Evolutionary conservation across 2,888 invertebrate species (phyloP).

Genomic region (Hirudinaria manillensis): DNA sequence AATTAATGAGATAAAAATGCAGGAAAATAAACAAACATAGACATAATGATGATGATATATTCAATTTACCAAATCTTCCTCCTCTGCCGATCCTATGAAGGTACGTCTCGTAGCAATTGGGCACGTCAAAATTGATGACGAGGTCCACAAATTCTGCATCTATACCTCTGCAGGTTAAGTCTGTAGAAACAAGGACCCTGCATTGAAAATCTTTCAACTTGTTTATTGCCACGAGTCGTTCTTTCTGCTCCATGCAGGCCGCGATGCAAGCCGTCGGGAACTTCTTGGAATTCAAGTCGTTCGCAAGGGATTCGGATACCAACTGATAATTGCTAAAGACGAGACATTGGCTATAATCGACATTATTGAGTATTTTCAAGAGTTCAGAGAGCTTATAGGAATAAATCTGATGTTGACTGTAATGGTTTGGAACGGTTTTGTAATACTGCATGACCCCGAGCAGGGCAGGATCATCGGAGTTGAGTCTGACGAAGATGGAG

Average conservation of each 20-base stretch:
- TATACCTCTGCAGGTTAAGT: constrained; percentile 77
- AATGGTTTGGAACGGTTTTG: constrained; percentile 53
- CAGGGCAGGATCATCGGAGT: constrained; percentile 62
- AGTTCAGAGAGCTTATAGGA: constrained; percentile 51
- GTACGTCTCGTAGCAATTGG: constrained; percentile 65
- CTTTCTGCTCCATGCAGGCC: constrained; percentile 72
- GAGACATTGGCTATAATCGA: constrained; percentile 80
- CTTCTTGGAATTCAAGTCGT: constrained; percentile 66
- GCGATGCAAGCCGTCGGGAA: constrained; percentile 74
- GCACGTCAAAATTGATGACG: constrained; percentile 84
- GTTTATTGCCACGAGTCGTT: constrained; percentile 70
- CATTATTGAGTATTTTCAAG: constrained; percentile 62
- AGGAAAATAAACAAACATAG: background rate
- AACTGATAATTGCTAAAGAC: constrained; percentile 80
- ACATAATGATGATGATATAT: background rate
- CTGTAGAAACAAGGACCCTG: constrained; percentile 81
- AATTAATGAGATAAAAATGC: background rate
- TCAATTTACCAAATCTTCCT: constrained; percentile 72
- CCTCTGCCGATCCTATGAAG: constrained; percentile 89
- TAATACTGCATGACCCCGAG: constrained; percentile 69
- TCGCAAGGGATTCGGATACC: constrained; percentile 73
- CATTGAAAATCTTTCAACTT: constrained; percentile 71
- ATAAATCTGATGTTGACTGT: constrained; percentile 48
- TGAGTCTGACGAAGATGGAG: constrained; percentile 71
- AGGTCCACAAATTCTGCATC: constrained; percentile 88